phyloP scores from a whole-genome alignment of 92 coral and sea anemone species.

The Siderastrea siderea region DNA sequence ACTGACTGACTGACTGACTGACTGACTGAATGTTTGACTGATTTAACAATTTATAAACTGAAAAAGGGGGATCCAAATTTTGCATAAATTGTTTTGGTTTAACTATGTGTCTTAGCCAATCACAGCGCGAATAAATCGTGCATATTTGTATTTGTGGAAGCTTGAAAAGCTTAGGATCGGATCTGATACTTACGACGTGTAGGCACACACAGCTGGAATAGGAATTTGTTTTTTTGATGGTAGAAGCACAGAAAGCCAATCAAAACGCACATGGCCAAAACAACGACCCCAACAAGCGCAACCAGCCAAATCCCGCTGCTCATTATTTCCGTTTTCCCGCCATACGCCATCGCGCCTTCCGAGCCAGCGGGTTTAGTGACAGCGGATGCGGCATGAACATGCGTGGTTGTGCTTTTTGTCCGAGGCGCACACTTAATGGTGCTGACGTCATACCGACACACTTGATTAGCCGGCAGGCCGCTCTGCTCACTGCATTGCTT shows the following conservation, averaged over 20 bases:
- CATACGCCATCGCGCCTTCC: background rate
- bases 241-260: background rate
- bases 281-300: background rate
- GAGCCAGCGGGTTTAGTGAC: background rate
- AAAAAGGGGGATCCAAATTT: too few relatives aligned
- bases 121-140: too few relatives aligned
- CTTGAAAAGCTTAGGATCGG: background rate
- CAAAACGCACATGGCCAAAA: background rate
- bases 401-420: background rate
- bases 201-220: background rate
- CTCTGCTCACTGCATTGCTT: constrained; percentile 30
- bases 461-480: constrained; percentile 22
- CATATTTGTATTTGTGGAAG: background rate
- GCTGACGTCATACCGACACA: constrained; percentile 44
- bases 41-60: too few relatives aligned
- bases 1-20: too few relatives aligned
- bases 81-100: too few relatives aligned
- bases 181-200: constrained; percentile 3
- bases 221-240: background rate
- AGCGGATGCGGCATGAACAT: background rate
- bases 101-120: background rate
- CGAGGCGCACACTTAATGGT: constrained; percentile 28
- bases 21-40: too few relatives aligned
- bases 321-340: background rate
- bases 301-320: background rate